phyloP scores from a whole-genome alignment of 2,113 vertebrate species.

The Microtus ochrogaster region DNA sequence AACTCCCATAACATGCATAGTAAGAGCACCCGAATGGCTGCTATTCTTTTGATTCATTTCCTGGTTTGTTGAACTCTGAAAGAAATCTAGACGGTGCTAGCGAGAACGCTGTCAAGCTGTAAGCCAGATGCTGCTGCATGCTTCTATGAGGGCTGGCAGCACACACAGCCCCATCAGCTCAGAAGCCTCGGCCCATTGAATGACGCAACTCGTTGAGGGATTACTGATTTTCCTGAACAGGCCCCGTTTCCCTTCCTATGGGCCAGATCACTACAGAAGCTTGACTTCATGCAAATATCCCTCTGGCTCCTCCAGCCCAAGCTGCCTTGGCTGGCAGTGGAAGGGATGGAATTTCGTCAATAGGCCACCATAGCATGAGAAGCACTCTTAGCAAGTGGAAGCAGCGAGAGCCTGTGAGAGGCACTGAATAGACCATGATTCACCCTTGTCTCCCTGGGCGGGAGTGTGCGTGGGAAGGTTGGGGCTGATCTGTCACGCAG shows the following conservation, averaged over 20 bases:
- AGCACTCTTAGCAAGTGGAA: slow-evolving; percentile 3
- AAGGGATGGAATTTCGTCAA: slow-evolving; percentile 29
- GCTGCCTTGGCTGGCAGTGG: slow-evolving; percentile 8
- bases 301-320: slow-evolving; percentile 54
- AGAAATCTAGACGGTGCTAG: neutral
- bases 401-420: neutral
- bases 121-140: neutral
- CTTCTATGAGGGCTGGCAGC: neutral
- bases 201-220: neutral
- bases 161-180: neutral
- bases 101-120: neutral
- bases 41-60: slow-evolving; percentile 4
- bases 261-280: neutral
- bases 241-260: slow-evolving; percentile 22
- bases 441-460: slow-evolving; percentile 52
- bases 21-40: neutral
- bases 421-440: slow-evolving; percentile 70
- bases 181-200: neutral
- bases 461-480: neutral
- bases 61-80: slow-evolving; percentile 16
- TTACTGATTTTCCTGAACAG: slow-evolving; percentile 38
- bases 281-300: slow-evolving; percentile 56
- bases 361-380: slow-evolving; percentile 39
- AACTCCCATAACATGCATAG: neutral
- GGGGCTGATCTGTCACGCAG: slow-evolving; percentile 77